These are phyloP conservation scores for Oligia strigilis DNA, from an alignment of 2,888 invertebrate genomes.

Conservation along the genomic window DNA sequence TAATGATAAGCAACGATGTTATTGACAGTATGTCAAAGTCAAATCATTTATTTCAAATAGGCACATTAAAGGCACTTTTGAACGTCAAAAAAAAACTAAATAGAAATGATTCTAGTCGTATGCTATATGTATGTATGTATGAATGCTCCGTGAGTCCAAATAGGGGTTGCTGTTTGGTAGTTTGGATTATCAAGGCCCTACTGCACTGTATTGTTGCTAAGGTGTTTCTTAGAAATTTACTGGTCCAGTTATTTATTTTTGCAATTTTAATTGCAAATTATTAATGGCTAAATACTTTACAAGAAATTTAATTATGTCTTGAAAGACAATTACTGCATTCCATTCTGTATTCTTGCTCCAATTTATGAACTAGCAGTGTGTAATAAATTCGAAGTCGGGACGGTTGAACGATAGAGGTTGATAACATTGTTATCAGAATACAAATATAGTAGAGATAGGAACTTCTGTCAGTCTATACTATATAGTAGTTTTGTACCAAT, in stretches of 20 bases:
- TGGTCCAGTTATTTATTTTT: neutral
- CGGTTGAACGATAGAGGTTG: slow-evolving; percentile 35
- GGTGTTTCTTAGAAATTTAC: neutral
- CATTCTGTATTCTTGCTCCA: slow-evolving; percentile 4
- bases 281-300: neutral
- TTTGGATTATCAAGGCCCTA: too few relatives aligned
- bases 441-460: slow-evolving; percentile 61
- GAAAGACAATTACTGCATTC: slow-evolving; percentile 20
- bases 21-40: too few relatives aligned
- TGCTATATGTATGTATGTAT: too few relatives aligned
- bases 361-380: slow-evolving; percentile 14
- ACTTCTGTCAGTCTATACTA: slow-evolving; percentile 5
- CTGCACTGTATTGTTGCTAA: neutral
- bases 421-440: slow-evolving; percentile 71
- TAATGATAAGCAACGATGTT: neutral
- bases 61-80: too few relatives aligned
- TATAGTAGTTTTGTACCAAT: slow-evolving; percentile 18
- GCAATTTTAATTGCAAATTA: slow-evolving; percentile 13
- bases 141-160: too few relatives aligned
- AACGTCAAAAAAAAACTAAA: too few relatives aligned
- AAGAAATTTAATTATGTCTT: slow-evolving; percentile 10
- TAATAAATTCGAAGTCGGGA: slow-evolving; percentile 46
- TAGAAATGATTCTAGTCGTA: too few relatives aligned
- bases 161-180: too few relatives aligned
- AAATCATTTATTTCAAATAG: too few relatives aligned